Evolutionary conservation across 1,140 invertebrate genomes (phyloP).

Genomic region (Mya arenaria): DNA sequence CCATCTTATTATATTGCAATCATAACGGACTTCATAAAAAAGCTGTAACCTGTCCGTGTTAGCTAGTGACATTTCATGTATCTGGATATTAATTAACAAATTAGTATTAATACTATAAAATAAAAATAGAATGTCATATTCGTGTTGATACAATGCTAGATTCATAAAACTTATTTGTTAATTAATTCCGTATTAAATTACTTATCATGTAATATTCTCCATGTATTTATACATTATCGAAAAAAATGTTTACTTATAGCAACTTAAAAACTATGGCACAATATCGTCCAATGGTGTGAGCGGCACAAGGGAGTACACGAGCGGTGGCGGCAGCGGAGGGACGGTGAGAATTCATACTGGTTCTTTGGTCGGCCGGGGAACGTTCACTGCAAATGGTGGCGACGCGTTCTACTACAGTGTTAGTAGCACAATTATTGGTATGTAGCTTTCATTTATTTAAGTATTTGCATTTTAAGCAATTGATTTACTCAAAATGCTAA

Average conservation of each 20-base stretch:
- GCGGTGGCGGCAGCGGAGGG: slow-evolving; percentile 52
- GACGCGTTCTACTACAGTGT: not conserved
- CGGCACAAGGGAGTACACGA: slow-evolving; percentile 13
- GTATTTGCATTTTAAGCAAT: too few species aligned
- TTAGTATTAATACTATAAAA: not conserved
- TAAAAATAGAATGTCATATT: not conserved
- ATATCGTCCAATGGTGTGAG: slow-evolving; percentile 60
- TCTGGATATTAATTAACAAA: not conserved
- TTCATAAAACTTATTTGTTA: too few species aligned
- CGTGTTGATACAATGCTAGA: not conserved
- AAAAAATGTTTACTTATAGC: not conserved
- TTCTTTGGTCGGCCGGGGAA: slow-evolving; percentile 33
- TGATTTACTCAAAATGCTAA: too few species aligned
- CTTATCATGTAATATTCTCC: too few species aligned
- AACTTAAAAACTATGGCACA: slow-evolving; percentile 51
- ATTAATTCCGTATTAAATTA: too few species aligned
- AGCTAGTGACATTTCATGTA: not conserved
- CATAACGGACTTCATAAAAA: too few species aligned
- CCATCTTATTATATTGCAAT: too few species aligned
- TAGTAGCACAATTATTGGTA: not conserved
- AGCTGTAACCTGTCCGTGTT: too few species aligned
- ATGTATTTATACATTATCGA: too few species aligned
- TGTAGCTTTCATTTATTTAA: too few species aligned
- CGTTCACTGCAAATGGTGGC: slow-evolving; percentile 47
- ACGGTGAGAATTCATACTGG: slow-evolving; percentile 16